Base-by-base conservation (phyloP, 2,888 invertebrate genomes). In the Pristionchus exspectatus region DNA sequence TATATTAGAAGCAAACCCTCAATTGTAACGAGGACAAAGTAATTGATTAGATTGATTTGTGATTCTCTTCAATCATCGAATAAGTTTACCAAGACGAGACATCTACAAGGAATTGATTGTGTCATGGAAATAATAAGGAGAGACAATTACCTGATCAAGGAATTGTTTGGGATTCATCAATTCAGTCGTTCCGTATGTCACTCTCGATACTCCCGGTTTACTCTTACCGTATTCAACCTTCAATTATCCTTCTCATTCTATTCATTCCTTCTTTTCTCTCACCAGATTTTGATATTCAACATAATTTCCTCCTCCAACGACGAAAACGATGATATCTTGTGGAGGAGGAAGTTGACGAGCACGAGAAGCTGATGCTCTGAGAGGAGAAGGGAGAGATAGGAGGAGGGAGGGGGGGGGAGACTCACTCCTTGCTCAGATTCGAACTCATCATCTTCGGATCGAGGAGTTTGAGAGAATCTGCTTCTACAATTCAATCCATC, bases 211-310 rank as follows among this genome's bases (percentile, higher is more conserved):
- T 10, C 93, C 93, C 72, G 21, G 77, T 33, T 93, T 94, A n/a
- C 97, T 97, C 96, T 97, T 98, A 63, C 97, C 97, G 95, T 98
- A 98, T 95, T 99, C 99, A 88, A 97, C 97, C 89, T 91, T 81
- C 4, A 90, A 90, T 50, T 44, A 5, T 24, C 14, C 2, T 74
- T 21, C 5, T 38, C 30, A 30, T 33, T 24, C 27, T 24, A 1
- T 21, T 59, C 66, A 24, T n/a, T 50, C 27, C n/a, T 12, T 24
- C 33, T 30, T n/a, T 21, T 83, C 54, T 21, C 92, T 91, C 5
- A 91, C 90, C 88, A 99, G 96, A 96, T 99, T 99, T 96, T 99
- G 99, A 96, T 99, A 99, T 96, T 99, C 99, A 95, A 99, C 98
- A 95, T 99, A 99, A 96, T 98, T 99, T 86, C 99, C 96, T 44